These are phyloP conservation scores for Aleiodes alternator DNA, from an alignment of 2,888 invertebrate genomes.

Conservation along the genomic window DNA sequence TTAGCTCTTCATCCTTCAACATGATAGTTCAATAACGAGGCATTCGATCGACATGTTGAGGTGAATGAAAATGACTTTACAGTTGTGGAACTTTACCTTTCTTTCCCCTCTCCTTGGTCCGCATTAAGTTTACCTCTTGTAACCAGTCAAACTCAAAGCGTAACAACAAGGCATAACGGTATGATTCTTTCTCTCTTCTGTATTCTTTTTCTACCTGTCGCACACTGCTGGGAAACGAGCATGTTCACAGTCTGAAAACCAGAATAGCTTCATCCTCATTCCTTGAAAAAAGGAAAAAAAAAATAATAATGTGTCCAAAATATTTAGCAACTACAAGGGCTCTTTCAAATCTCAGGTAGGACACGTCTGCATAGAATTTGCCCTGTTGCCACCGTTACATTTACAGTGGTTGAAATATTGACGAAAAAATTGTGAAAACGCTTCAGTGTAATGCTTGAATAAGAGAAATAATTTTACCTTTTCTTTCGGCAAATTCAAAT, in stretches of 20 bases:
- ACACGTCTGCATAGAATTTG: conserved; percentile 27
- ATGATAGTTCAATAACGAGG: too few relatives aligned
- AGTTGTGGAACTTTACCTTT: conserved; percentile 10
- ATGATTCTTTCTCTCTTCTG: conserved; percentile 19
- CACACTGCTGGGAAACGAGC: conserved; percentile 5
- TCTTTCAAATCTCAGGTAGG: conserved; percentile 34
- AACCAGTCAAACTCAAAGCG: conserved; percentile 7
- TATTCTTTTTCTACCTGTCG: conserved; percentile 42
- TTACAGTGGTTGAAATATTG: neutral
- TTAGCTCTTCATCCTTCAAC: too few relatives aligned
- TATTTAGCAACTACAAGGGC: conserved; percentile 18
- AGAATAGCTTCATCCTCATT: conserved; percentile 40
- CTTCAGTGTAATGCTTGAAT: neutral
- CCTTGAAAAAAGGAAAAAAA: neutral
- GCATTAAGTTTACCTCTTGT: neutral
- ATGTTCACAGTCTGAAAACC: conserved; percentile 15
- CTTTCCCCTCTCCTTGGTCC: neutral
- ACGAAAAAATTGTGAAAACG: neutral
- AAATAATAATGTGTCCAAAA: conserved; percentile 31
- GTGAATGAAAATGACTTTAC: neutral
- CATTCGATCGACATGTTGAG: too few relatives aligned
- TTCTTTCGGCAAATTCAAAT: too few relatives aligned
- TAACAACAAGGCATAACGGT: conserved; percentile 30
- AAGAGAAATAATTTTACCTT: too few relatives aligned
- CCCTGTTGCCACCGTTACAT: conserved; percentile 37